These are phyloP conservation scores for Epinotia demarniana DNA, from an alignment of 2,888 invertebrate genomes.

Conservation along the genomic window DNA sequence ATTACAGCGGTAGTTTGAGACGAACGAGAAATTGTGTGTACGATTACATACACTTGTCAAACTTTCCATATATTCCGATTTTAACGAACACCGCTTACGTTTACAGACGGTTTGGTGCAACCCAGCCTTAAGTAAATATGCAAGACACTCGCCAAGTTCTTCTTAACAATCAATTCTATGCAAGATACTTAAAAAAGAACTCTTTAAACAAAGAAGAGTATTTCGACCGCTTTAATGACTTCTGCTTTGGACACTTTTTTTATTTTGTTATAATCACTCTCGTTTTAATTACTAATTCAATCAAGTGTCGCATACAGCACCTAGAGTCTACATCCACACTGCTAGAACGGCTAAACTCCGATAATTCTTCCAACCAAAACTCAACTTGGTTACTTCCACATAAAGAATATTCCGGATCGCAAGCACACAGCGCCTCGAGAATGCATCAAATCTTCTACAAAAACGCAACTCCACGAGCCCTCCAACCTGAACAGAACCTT, in stretches of 20 bases:
- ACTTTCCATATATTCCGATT: no score
- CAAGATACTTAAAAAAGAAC: background rate
- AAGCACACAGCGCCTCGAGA: background rate
- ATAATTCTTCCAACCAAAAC: background rate
- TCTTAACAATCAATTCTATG: background rate
- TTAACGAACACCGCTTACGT: no score
- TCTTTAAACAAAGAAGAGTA: background rate
- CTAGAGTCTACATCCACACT: background rate
- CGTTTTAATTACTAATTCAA: slow-evolving; percentile 34
- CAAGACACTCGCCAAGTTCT: background rate
- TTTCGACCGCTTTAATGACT: background rate
- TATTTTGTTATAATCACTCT: slow-evolving; percentile 13
- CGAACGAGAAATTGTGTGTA: background rate
- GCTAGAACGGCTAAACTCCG: background rate
- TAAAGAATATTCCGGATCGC: background rate
- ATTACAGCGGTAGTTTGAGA: slow-evolving; percentile 9
- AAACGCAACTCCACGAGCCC: background rate
- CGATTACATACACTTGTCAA: no score
- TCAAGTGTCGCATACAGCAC: slow-evolving; percentile 29
- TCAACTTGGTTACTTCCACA: background rate
- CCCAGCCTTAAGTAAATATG: no score
- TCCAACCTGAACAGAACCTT: slow-evolving; percentile 9
- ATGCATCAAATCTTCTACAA: background rate
- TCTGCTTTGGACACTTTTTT: background rate
- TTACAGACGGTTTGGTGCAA: no score